Conservation (phyloP, 1,140 invertebrate genomes). For the Drosophila varians region DNA sequence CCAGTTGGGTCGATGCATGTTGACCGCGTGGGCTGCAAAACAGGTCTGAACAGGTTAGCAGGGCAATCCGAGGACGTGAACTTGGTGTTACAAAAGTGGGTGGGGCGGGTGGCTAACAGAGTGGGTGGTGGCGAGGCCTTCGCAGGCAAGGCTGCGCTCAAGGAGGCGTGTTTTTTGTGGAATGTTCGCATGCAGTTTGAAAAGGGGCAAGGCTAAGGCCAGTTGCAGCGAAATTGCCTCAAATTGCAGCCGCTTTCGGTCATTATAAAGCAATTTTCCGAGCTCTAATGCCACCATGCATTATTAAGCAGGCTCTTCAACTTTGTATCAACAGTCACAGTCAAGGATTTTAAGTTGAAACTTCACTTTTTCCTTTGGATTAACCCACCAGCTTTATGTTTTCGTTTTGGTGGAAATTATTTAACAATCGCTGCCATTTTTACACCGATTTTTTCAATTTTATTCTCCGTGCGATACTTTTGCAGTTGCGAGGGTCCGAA, state of each 20-base stretch:
- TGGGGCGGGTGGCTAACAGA: not conserved
- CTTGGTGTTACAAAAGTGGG: conserved; percentile 8
- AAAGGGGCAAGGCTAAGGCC: conserved; percentile 39
- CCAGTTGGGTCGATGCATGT: conserved; percentile 40
- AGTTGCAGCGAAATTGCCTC: conserved; percentile 29
- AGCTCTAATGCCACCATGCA: conserved; percentile 14
- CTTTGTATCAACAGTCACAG: not conserved
- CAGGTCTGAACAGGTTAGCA: conserved; percentile 29
- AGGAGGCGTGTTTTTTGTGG: conserved; percentile 5
- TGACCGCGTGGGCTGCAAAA: conserved; percentile 41
- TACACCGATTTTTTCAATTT: conserved; percentile 21
- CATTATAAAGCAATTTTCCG: conserved; percentile 34
- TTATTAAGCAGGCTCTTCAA: conserved; percentile 10
- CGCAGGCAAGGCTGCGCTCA: conserved; percentile 18
- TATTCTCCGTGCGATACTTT: conserved; percentile 18
- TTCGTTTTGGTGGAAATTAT: conserved; percentile 24
- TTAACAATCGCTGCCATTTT: conserved; percentile 43
- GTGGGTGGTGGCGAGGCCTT: conserved; percentile 17
- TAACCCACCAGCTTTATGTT: conserved; percentile 36
- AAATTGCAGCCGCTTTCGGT: conserved; percentile 15
- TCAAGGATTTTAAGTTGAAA: not conserved
- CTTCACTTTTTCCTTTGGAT: not conserved
- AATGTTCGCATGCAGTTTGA: conserved; percentile 25
- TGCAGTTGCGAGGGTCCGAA: conserved; percentile 74
- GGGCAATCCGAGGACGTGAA: conserved; percentile 32